phyloP scores from a whole-genome alignment of 2,888 invertebrate species.

The Acrobasis repandana region DNA sequence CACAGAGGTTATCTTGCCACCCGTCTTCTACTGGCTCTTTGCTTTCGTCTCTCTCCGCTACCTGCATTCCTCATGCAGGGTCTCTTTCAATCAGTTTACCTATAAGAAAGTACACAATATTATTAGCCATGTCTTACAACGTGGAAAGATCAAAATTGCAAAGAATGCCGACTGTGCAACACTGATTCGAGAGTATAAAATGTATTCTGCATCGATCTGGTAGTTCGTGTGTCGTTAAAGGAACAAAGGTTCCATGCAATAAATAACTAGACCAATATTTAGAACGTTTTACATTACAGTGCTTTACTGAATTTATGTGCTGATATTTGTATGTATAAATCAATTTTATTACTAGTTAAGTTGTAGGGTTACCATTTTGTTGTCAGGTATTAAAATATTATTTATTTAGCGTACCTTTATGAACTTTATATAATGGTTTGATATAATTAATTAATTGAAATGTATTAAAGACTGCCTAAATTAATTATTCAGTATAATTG shows the following conservation, averaged over 20 bases:
- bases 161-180: slow-evolving; percentile 32
- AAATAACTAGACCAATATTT: slow-evolving; percentile 81
- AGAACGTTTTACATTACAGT: slow-evolving; percentile 76
- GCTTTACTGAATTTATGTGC: slow-evolving; percentile 73
- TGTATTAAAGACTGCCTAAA: slow-evolving; percentile 81
- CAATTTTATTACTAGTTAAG: slow-evolving; percentile 66
- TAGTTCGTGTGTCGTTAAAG: slow-evolving; percentile 55
- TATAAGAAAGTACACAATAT: slow-evolving; percentile 15
- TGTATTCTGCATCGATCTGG: slow-evolving; percentile 60
- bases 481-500: slow-evolving; percentile 75
- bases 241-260: slow-evolving; percentile 67
- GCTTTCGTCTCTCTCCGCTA: too few relatives aligned
- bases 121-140: background rate
- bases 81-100: too few relatives aligned
- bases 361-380: slow-evolving; percentile 75
- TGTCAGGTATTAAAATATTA: slow-evolving; percentile 64
- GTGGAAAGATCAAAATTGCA: background rate
- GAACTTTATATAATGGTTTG: slow-evolving; percentile 64
- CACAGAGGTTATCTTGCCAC: too few relatives aligned
- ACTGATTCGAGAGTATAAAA: slow-evolving; percentile 47
- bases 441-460: slow-evolving; percentile 69
- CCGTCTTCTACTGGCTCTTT: too few relatives aligned
- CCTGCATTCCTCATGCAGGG: too few relatives aligned
- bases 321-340: slow-evolving; percentile 66
- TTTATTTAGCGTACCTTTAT: slow-evolving; percentile 67